Evolutionary conservation across 2,113 vertebrate genomes (phyloP).

Genomic region (Alligator sinensis): DNA sequence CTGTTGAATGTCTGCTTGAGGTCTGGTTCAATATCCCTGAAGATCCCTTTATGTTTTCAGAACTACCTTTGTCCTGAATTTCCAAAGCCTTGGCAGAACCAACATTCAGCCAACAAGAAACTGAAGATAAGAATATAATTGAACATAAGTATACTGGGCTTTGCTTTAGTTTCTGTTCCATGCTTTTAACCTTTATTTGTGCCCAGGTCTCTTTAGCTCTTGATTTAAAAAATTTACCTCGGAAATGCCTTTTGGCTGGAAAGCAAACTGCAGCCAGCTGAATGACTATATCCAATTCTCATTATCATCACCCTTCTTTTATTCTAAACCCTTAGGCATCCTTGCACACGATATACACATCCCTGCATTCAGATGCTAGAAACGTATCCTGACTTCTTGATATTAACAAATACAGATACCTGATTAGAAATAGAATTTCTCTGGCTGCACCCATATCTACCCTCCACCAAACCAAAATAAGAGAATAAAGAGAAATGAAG

Average conservation of each 20-base stretch:
- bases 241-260: background rate
- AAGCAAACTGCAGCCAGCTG: background rate
- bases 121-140: background rate
- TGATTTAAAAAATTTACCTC: background rate
- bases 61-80: background rate
- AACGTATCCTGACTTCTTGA: fast-evolving
- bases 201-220: background rate
- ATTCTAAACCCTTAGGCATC: fast-evolving
- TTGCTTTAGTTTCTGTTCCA: background rate
- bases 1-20: too few species aligned
- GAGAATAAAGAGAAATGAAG: background rate
- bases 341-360: background rate
- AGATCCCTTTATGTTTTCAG: background rate
- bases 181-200: background rate
- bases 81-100: background rate
- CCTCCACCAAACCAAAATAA: too few species aligned
- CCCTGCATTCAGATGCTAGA: fast-evolving
- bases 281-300: background rate
- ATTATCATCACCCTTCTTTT: background rate
- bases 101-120: background rate
- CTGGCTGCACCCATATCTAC: background rate
- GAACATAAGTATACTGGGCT: background rate
- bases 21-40: too few species aligned
- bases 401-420: background rate
- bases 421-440: background rate